Evolutionary conservation across 2,797 vertebrate species (phyloP).

Genomic region (Corythornis leucogaster): DNA sequence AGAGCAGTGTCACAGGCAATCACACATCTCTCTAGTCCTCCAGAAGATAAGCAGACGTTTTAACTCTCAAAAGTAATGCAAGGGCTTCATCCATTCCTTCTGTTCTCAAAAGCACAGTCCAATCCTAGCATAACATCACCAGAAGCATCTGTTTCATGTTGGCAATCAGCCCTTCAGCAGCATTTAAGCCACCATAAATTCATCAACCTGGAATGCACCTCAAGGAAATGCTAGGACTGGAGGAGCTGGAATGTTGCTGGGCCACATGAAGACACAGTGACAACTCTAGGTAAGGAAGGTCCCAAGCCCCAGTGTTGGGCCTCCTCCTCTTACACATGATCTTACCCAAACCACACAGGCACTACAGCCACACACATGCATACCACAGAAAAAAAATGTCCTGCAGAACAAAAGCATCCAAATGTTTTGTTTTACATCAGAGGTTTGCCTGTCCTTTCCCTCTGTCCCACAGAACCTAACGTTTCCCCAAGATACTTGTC

Average conservation of each 20-base stretch:
- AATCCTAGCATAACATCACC: background rate
- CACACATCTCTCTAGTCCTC: background rate
- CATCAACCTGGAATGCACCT: constrained; percentile 11
- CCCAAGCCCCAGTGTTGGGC: background rate
- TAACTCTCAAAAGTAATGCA: constrained; percentile 6
- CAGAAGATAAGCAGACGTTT: constrained; percentile 8
- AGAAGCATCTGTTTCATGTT: constrained; percentile 25
- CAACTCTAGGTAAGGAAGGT: background rate
- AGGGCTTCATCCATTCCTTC: background rate
- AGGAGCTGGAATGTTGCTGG: constrained; percentile 7
- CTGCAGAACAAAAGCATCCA: background rate
- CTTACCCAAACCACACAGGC: background rate
- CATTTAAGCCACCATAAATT: constrained; percentile 27
- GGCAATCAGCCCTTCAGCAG: background rate
- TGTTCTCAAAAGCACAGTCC: background rate
- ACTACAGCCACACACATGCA: background rate
- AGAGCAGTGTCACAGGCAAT: constrained; percentile 24
- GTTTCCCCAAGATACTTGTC: background rate
- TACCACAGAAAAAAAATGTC: background rate
- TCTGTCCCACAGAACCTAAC: background rate
- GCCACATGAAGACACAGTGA: background rate
- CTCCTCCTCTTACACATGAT: background rate
- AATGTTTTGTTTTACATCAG: background rate
- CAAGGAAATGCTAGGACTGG: background rate
- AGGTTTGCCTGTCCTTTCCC: background rate